Conservation (phyloP, 2,113 vertebrate species). For the Benitochromis conjunctus region DNA sequence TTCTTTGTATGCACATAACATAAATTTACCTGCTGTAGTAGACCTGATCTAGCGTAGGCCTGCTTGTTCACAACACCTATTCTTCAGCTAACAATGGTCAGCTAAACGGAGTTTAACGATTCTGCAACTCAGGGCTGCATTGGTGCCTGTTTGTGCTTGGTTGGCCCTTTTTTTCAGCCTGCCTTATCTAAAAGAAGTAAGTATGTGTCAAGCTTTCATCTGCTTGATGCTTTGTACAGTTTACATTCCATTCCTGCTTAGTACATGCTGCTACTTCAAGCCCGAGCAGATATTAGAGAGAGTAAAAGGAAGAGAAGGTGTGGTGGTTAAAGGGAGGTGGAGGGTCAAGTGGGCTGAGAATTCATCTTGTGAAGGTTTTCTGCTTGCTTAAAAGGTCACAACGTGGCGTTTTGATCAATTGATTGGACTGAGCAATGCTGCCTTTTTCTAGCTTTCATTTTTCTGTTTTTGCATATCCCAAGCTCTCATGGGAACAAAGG, state of each 20-base stretch:
- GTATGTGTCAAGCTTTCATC: constrained; percentile 37
- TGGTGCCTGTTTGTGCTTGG: constrained; percentile 46
- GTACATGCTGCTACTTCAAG: constrained; percentile 13
- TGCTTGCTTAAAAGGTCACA: constrained; percentile 8
- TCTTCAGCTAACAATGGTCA: neutral
- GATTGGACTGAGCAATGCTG: neutral
- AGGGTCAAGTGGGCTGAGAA: constrained; percentile 19
- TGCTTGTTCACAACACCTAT: neutral
- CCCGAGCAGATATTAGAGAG: constrained; percentile 43
- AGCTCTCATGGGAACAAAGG: neutral
- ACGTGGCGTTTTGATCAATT: neutral
- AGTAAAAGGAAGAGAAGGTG: neutral
- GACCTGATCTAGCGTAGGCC: neutral
- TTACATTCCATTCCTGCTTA: constrained; percentile 57
- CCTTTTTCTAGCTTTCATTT: constrained; percentile 1
- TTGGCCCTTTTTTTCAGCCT: neutral
- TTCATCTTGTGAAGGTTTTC: constrained; percentile 24
- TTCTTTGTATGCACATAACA: neutral
- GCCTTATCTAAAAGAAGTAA: constrained; percentile 9
- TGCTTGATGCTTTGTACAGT: constrained; percentile 32
- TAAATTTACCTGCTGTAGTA: neutral
- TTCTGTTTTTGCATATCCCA: neutral
- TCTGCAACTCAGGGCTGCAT: neutral
- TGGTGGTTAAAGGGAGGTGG: neutral
- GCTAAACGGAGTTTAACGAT: neutral